Conservation (phyloP, 2,888 invertebrate species). For the Leptopilina drosophilae region DNA sequence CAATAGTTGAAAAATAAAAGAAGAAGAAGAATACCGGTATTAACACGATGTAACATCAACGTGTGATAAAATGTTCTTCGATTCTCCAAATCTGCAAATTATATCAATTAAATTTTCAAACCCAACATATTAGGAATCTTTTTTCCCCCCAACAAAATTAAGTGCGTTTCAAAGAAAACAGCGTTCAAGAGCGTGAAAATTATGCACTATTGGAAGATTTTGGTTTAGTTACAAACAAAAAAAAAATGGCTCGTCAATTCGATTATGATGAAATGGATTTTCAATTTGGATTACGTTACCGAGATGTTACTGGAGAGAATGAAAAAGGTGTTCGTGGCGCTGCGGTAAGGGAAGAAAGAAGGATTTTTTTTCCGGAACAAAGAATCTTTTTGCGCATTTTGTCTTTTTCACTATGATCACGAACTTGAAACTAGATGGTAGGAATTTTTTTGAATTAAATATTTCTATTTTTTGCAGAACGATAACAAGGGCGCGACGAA, state of each 20-base stretch:
- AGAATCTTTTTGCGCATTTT: no score
- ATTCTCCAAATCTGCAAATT: background rate
- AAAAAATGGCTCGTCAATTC: slow-evolving; percentile 45
- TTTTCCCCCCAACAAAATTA: slow-evolving; percentile 11
- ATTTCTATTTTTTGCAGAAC: slow-evolving; percentile 76
- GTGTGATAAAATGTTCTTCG: slow-evolving; percentile 22
- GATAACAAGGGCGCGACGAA: slow-evolving; percentile 82
- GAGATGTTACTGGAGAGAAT: slow-evolving; percentile 69
- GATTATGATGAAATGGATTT: slow-evolving; percentile 54
- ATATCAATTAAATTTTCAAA: background rate
- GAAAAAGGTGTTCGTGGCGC: slow-evolving; percentile 64
- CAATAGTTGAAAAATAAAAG: slow-evolving; percentile 37
- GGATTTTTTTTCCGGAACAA: background rate
- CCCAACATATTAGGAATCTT: background rate
- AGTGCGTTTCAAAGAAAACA: slow-evolving; percentile 3
- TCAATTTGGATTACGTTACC: slow-evolving; percentile 65
- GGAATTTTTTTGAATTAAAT: no score
- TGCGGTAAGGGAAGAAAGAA: slow-evolving; percentile 67
- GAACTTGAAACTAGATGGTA: no score
- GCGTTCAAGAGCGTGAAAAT: background rate
- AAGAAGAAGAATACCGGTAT: slow-evolving; percentile 43
- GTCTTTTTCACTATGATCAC: no score
- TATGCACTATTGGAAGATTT: background rate
- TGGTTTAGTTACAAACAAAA: slow-evolving; percentile 49
- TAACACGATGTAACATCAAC: slow-evolving; percentile 49